Evolutionary conservation across 2,888 invertebrate species (phyloP).

Genomic region (Pristionchus exspectatus): DNA sequence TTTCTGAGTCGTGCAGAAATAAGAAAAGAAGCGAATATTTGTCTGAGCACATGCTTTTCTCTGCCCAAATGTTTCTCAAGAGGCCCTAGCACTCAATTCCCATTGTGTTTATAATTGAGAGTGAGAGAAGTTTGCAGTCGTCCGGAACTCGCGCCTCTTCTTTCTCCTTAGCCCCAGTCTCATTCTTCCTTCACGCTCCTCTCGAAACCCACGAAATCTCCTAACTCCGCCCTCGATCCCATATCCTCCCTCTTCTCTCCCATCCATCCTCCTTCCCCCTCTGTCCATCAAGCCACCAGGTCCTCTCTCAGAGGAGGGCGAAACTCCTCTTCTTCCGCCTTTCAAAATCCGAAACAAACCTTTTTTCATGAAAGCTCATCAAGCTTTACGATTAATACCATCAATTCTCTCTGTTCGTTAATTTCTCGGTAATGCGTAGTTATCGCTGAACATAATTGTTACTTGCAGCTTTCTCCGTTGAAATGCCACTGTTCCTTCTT

Average conservation of each 20-base stretch:
- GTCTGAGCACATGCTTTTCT: background rate
- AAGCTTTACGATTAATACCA: background rate
- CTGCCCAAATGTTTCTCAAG: slow-evolving; percentile 2
- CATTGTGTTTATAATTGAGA: slow-evolving; percentile 26
- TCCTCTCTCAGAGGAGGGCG: background rate
- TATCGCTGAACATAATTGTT: background rate
- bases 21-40: slow-evolving; percentile 10
- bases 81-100: background rate
- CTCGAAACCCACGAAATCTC: slow-evolving; percentile 12
- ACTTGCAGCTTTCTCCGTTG: background rate
- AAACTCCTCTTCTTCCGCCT: background rate
- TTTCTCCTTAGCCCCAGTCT: slow-evolving; percentile 20
- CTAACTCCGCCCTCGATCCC: slow-evolving; percentile 17
- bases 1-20: background rate
- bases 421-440: background rate
- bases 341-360: background rate
- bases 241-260: slow-evolving; percentile 6
- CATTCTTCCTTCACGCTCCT: slow-evolving; percentile 11
- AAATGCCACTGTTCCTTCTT: slow-evolving; percentile 20
- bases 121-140: background rate
- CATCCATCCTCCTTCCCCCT: background rate
- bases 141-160: background rate
- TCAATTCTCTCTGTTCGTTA: background rate
- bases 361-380: background rate
- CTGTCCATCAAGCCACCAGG: background rate